A percentile compares a stretch with the other conserved stretches of the same genome.
These are phyloP conservation scores for Cherax destructor DNA, from an alignment of 1,140 invertebrate genomes.

Conservation along the genomic window DNA sequence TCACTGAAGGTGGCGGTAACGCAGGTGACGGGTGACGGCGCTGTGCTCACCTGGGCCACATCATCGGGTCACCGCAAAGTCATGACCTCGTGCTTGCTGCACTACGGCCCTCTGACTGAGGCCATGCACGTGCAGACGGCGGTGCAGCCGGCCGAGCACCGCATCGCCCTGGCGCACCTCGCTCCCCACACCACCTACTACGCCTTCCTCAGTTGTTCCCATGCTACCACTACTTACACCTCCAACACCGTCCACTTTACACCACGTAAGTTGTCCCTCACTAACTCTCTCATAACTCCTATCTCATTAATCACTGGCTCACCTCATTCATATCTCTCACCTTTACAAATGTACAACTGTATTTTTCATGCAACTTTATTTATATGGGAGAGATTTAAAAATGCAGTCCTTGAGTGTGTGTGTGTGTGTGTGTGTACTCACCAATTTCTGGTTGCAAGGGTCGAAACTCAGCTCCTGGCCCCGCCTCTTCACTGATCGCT, in stretches of 20 bases:
- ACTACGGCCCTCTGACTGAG: slow-evolving; percentile 66
- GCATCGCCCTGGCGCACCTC: slow-evolving; percentile 56
- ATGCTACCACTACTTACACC: slow-evolving; percentile 44
- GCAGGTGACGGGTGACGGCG: slow-evolving; percentile 63
- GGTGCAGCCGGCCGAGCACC: slow-evolving; percentile 32
- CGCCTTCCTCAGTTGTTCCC: slow-evolving; percentile 68
- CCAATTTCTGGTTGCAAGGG: no score
- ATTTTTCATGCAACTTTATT: no score
- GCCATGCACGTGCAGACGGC: slow-evolving; percentile 55
- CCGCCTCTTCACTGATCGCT: no score
- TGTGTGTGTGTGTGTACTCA: no score
- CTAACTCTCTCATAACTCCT: neutral
- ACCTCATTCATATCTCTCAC: no score
- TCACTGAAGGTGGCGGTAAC: slow-evolving; percentile 61
- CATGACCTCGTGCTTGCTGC: slow-evolving; percentile 61
- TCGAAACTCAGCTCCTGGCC: no score
- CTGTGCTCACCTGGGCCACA: slow-evolving; percentile 54
- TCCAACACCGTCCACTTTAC: slow-evolving; percentile 70
- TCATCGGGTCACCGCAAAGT: slow-evolving; percentile 21
- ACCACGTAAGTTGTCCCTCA: slow-evolving; percentile 45
- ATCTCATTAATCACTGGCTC: no score
- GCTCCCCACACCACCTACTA: slow-evolving; percentile 62
- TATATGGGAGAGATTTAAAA: no score
- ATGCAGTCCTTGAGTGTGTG: no score
- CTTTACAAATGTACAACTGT: no score